Conservation (phyloP, 2,888 invertebrate genomes). For the Cheilosia soror region DNA sequence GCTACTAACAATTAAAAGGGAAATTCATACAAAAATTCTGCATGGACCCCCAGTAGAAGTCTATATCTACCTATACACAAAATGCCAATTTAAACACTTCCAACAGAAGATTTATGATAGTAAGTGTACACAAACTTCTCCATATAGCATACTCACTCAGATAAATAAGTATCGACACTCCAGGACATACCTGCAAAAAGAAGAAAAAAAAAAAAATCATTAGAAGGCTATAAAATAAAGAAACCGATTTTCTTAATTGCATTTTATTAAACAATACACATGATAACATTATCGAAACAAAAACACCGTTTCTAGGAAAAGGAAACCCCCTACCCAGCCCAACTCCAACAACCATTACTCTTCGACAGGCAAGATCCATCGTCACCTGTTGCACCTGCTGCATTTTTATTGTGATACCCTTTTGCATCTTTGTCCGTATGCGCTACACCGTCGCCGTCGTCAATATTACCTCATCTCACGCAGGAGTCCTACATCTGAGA, state of each 20-base stretch:
- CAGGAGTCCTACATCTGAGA: slow-evolving; percentile 60
- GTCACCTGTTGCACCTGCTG: slow-evolving; percentile 73
- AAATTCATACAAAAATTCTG: neutral
- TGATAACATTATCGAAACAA: slow-evolving; percentile 38
- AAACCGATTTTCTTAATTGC: slow-evolving; percentile 66
- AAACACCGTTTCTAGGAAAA: slow-evolving; percentile 61
- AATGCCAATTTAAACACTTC: slow-evolving; percentile 11
- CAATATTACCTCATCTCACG: slow-evolving; percentile 67
- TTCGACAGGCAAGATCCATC: slow-evolving; percentile 52
- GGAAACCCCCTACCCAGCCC: slow-evolving; percentile 4
- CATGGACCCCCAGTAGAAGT: neutral
- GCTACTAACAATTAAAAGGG: too few relatives aligned
- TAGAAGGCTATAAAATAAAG: slow-evolving; percentile 31
- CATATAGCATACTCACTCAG: slow-evolving; percentile 56
- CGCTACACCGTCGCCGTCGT: neutral
- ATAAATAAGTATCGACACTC: slow-evolving; percentile 55
- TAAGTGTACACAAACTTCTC: slow-evolving; percentile 41
- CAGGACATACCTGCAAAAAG: slow-evolving; percentile 60
- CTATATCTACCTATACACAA: neutral
- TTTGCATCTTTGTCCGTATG: slow-evolving; percentile 27
- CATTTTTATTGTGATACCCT: slow-evolving; percentile 56
- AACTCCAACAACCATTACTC: neutral
- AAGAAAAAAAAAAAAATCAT: slow-evolving; percentile 53
- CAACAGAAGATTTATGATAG: slow-evolving; percentile 49
- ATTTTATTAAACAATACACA: slow-evolving; percentile 66